phyloP scores from a whole-genome alignment of 1,140 invertebrate species.

The Caerostris darwini region DNA sequence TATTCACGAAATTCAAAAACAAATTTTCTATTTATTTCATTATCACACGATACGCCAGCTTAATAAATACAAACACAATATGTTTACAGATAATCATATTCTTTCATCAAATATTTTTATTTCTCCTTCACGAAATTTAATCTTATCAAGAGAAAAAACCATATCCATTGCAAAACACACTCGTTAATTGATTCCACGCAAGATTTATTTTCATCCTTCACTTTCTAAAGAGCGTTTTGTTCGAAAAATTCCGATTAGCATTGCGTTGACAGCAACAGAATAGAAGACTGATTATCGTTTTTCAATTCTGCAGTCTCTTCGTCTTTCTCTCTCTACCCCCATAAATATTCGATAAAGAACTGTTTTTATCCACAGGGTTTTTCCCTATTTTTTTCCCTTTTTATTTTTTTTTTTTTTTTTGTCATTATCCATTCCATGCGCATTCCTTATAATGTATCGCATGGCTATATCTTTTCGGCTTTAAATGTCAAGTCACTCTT shows the following conservation, averaged over 20 bases:
- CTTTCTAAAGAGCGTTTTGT: constrained; percentile 63
- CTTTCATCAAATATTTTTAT: background rate
- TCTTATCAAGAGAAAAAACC: background rate
- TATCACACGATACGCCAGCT: too few species aligned
- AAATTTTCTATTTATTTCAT: too few species aligned
- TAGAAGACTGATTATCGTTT: constrained; percentile 65
- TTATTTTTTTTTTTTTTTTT: constrained; percentile 17
- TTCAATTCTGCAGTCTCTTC: constrained; percentile 60
- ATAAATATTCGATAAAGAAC: constrained; percentile 67
- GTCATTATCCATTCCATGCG: background rate
- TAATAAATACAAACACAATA: too few species aligned
- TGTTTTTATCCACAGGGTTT: background rate
- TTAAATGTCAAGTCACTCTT: background rate
- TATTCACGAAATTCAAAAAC: too few species aligned
- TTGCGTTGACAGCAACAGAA: constrained; percentile 58
- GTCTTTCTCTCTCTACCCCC: background rate
- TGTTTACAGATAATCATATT: background rate
- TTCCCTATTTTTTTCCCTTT: background rate
- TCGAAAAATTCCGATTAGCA: constrained; percentile 55
- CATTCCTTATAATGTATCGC: background rate
- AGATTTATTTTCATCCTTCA: constrained; percentile 59
- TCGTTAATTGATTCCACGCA: constrained; percentile 59
- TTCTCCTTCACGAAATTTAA: background rate
- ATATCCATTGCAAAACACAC: background rate
- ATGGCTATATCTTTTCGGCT: background rate